These are phyloP conservation scores for Porphyrio hochstetteri DNA, from an alignment of 2,113 vertebrate genomes.

Conservation along the genomic window DNA sequence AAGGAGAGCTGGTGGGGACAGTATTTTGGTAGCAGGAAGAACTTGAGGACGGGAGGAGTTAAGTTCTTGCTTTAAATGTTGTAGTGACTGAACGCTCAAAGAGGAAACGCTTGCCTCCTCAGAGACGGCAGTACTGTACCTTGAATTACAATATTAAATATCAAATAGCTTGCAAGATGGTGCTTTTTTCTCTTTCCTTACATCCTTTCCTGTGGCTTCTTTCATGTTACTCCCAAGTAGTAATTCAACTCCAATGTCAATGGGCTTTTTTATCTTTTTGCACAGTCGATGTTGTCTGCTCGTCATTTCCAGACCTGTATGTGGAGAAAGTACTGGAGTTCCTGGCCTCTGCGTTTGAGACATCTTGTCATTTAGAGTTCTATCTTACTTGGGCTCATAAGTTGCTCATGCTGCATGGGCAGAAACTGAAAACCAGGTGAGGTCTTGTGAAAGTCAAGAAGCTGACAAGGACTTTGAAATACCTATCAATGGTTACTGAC, in stretches of 20 bases:
- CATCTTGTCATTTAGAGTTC: constrained; percentile 90
- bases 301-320: constrained; percentile 88
- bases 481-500: background rate
- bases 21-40: background rate
- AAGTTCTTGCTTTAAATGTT: background rate
- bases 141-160: background rate
- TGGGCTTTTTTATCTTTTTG: background rate
- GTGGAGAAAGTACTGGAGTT: constrained; percentile 91
- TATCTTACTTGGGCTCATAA: constrained; percentile 90
- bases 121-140: background rate
- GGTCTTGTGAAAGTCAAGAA: background rate
- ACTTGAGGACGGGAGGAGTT: background rate
- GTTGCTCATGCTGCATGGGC: constrained; percentile 88
- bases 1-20: background rate
- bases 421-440: constrained; percentile 91
- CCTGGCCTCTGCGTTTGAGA: constrained; percentile 85
- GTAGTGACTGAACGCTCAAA: background rate
- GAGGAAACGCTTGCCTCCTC: background rate
- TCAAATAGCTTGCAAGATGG: background rate
- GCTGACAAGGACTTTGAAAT: background rate
- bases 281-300: constrained; percentile 85
- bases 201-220: background rate
- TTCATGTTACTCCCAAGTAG: background rate
- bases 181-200: background rate
- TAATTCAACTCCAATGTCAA: background rate